Conservation (phyloP, 2,797 vertebrate genomes). For the Sparidentex hasta region DNA sequence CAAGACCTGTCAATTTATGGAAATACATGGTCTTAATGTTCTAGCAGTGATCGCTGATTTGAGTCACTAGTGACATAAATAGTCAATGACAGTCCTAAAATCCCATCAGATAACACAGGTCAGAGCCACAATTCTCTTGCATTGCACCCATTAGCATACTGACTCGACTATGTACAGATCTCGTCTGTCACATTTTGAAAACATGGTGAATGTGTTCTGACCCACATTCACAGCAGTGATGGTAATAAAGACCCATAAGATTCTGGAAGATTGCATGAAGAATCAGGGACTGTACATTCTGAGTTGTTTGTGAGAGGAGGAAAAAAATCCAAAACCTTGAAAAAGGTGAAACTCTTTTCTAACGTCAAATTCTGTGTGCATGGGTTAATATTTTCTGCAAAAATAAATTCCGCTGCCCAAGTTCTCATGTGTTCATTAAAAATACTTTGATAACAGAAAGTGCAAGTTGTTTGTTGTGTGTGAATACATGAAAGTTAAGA, state of each 20-base stretch:
- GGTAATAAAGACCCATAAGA: not conserved
- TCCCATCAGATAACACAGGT: constrained; percentile 39
- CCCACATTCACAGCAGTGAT: constrained; percentile 14
- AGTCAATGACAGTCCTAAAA: constrained; percentile 21
- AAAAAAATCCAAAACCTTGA: constrained; percentile 1
- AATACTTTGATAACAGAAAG: constrained; percentile 10
- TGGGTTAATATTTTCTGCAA: constrained; percentile 12
- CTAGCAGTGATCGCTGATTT: not conserved
- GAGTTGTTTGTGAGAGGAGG: not conserved
- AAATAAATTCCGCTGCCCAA: not conserved
- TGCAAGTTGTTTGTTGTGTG: not conserved
- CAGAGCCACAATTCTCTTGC: constrained; percentile 19
- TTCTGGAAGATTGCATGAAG: constrained; percentile 8
- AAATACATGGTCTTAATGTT: constrained; percentile 29
- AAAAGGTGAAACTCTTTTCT: constrained; percentile 22
- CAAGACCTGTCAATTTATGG: constrained; percentile 5
- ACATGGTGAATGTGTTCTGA: constrained; percentile 22
- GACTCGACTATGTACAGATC: constrained; percentile 7
- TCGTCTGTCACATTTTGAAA: constrained; percentile 31
- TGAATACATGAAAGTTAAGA: constrained; percentile 20
- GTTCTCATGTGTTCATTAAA: constrained; percentile 8
- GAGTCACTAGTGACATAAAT: constrained; percentile 32
- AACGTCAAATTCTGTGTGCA: constrained; percentile 16
- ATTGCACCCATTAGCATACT: constrained; percentile 35
- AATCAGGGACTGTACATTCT: not conserved